Percentiles rank a stretch among this genome's conserved stretches.
These are phyloP conservation scores for Eurytoma californica DNA, from an alignment of 2,888 invertebrate species.

Conservation along the genomic window DNA sequence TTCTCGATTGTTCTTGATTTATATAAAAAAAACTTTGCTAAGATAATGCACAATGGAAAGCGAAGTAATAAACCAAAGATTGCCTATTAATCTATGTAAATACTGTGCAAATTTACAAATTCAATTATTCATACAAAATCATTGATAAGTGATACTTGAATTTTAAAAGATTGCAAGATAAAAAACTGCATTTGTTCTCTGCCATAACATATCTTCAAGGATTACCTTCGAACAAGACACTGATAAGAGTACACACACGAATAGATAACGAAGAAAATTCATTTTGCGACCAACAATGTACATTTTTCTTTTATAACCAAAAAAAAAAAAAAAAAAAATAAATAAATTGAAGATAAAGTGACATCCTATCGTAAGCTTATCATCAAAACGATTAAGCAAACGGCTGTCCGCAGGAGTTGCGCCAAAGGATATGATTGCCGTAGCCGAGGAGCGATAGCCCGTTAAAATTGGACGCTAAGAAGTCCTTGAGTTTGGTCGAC, in stretches of 20 bases:
- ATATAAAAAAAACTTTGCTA: too few species aligned
- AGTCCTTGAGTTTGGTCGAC: neutral
- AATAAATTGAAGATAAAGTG: too few species aligned
- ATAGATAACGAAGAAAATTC: neutral
- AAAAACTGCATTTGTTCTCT: neutral
- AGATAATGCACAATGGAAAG: neutral
- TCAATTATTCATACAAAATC: neutral
- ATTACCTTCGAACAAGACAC: conserved; percentile 4
- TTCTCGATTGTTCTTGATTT: too few species aligned
- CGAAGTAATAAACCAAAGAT: conserved; percentile 11
- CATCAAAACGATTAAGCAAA: neutral
- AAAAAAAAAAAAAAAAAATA: too few species aligned
- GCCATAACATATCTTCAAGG: conserved; percentile 5
- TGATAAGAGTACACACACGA: neutral
- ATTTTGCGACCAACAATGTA: too few species aligned
- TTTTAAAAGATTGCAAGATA: neutral
- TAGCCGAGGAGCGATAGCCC: neutral
- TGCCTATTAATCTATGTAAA: neutral
- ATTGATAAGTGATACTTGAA: neutral
- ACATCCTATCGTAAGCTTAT: neutral
- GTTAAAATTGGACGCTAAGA: too few species aligned
- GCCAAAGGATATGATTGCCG: neutral
- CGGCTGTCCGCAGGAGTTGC: too few species aligned
- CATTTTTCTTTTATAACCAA: too few species aligned
- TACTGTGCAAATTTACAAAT: conserved; percentile 7